Base-by-base conservation (phyloP, 2,113 vertebrate genomes). In the Nerophis lumbriciformis region DNA sequence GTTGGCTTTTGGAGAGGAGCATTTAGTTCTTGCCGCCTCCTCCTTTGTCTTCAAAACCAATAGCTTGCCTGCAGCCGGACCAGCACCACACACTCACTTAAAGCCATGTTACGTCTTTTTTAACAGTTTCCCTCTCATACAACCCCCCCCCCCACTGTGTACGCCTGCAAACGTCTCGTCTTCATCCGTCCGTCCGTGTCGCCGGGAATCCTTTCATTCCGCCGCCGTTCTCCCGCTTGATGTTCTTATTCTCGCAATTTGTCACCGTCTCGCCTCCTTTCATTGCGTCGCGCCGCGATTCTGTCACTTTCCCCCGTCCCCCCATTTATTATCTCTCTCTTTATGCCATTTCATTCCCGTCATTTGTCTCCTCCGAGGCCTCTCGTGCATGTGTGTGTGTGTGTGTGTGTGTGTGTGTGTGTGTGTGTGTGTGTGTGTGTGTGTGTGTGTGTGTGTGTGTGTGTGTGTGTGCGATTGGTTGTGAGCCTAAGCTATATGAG, bases 281-380 rank as follows among this genome's bases (percentile, higher is more conserved):
- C n/a, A 53, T 44, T 12, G 10, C 12, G 53, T 16, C 48, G 71
- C 61, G 50, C 53, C 28, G 58, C 21, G 51, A 62, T 48, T 64
- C 68, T 42, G 13, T 64, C 35, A 12, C 63, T 45, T 54, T 76
- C 55, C n/a, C 45, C 36, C 38, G 19, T 19, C n/a, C 61, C 42
- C 51, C 42, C 44, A 19, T 59, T 57, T 57, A 55, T 68, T 69
- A 68, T 69, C 59, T 55, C 65, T 73, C 60, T 55, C 61, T 78
- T 75, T 73, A 66, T 72, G 71, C 73, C 66, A 75, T 60, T 83
- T 81, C 42, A 63, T 76, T 72, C 60, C 63, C 65, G 38, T 72
- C 77, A 73, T 73, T 73, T 59, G 61, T 78, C 68, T 72, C 64
- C 53, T 64, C 63, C 64, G 62, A 66, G 61, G 62, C 58, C 57